Percentiles rank a stretch among this genome's conserved stretches.
phyloP scores from a whole-genome alignment of 2,888 invertebrate species.

The Orthonevra nobilis region DNA sequence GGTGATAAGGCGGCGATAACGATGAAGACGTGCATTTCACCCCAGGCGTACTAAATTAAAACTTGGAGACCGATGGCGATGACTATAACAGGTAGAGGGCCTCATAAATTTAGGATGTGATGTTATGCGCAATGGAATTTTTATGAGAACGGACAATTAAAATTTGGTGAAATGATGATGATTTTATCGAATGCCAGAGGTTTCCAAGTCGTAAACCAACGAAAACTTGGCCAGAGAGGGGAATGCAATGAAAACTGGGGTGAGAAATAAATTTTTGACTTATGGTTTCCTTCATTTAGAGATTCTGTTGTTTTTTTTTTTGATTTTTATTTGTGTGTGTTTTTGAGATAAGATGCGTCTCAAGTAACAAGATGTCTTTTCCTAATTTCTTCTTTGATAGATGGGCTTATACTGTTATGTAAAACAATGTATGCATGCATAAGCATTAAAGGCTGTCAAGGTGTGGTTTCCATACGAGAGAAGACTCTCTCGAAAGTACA shows the following conservation, averaged over 20 bases:
- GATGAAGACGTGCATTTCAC: conserved; percentile 67
- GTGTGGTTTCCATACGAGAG: no score
- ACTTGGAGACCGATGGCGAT: conserved; percentile 10
- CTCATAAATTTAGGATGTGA: conserved; percentile 68
- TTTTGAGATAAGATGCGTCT: no score
- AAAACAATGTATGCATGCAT: no score
- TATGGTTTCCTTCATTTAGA: conserved; percentile 59
- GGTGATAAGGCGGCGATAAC: conserved; percentile 65
- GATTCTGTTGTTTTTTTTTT: no score
- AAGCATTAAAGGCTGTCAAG: no score
- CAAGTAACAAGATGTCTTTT: no score
- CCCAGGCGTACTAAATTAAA: conserved; percentile 61
- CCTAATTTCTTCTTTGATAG: no score
- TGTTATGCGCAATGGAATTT: conserved; percentile 66
- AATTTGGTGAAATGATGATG: conserved; percentile 66
- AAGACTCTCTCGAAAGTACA: no score
- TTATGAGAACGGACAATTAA: conserved; percentile 65
- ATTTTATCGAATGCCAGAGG: conserved; percentile 38
- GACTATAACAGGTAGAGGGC: conserved; percentile 44
- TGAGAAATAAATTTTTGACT: conserved; percentile 49
- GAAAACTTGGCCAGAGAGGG: not conserved
- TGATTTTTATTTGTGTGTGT: no score
- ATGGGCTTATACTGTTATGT: no score
- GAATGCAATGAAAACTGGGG: conserved; percentile 1
- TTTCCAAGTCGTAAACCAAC: conserved; percentile 29